A percentile compares a stretch with the other conserved stretches of the same genome.
These are phyloP conservation scores for Bruchidius siliquastri DNA, from an alignment of 2,888 invertebrate species.

Conservation along the genomic window DNA sequence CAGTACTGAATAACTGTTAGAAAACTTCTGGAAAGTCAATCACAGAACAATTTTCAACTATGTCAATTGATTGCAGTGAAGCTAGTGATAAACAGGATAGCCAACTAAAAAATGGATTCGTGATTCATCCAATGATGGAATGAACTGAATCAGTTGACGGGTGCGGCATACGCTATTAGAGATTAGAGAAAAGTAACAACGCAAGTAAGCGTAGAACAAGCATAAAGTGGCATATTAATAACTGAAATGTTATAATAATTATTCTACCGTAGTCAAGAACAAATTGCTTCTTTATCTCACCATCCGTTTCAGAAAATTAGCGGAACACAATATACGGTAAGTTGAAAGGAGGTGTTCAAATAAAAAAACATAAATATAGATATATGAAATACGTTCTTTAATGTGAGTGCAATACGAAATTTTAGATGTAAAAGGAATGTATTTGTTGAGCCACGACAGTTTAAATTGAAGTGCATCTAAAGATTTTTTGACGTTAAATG, in stretches of 20 bases:
- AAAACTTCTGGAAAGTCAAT: no score
- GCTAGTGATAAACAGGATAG: background rate
- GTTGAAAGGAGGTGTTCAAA: conserved; percentile 36
- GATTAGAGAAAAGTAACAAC: conserved; percentile 17
- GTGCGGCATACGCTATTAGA: conserved; percentile 31
- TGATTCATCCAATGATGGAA: background rate
- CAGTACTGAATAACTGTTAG: no score
- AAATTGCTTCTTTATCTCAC: conserved; percentile 31
- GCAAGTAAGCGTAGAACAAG: conserved; percentile 24
- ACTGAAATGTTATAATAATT: conserved; percentile 15
- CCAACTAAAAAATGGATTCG: background rate
- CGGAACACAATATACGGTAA: conserved; percentile 33
- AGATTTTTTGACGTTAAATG: conserved; percentile 29
- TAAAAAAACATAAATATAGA: conserved; percentile 28
- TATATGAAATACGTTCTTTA: conserved; percentile 16
- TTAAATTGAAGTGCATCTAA: conserved; percentile 43
- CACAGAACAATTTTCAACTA: no score
- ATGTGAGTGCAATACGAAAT: conserved; percentile 30
- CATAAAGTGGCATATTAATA: conserved; percentile 15
- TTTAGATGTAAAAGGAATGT: conserved; percentile 20
- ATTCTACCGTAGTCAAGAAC: conserved; percentile 20
- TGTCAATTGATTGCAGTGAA: background rate
- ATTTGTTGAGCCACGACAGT: conserved; percentile 44
- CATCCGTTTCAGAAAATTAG: conserved; percentile 34
- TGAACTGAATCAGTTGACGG: conserved; percentile 19